phyloP scores from a whole-genome alignment of 2,797 vertebrate genomes.

The Poecile montanus region DNA sequence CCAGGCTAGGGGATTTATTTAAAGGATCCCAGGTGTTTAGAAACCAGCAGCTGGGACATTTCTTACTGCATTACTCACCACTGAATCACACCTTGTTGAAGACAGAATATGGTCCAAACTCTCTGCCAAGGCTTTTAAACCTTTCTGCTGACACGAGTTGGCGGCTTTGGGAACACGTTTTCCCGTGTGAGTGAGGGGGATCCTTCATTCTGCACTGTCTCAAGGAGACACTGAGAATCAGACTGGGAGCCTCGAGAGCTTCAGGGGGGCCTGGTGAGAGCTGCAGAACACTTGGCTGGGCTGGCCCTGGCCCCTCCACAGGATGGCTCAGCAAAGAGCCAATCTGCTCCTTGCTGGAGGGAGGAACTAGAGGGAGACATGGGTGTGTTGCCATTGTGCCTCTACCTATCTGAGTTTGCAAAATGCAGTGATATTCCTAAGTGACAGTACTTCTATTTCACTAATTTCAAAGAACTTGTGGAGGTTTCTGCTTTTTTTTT shows the following conservation, averaged over 20 bases:
- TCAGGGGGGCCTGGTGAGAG: neutral
- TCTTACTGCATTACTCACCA: neutral
- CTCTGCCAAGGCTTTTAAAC: neutral
- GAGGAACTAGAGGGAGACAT: neutral
- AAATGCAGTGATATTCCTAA: neutral
- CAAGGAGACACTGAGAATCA: neutral
- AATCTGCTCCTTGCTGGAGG: neutral
- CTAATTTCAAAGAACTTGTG: neutral
- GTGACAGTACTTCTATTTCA: neutral
- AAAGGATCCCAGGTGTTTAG: neutral
- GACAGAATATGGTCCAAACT: neutral
- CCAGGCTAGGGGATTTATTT: neutral
- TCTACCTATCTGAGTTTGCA: neutral
- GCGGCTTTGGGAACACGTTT: fast-evolving
- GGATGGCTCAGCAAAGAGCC: neutral
- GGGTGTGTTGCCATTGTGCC: neutral
- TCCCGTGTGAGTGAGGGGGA: neutral
- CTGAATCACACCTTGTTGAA: neutral
- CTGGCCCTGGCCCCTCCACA: neutral
- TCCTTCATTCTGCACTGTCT: neutral
- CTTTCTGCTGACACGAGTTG: fast-evolving
- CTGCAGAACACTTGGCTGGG: neutral
- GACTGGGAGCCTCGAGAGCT: neutral
- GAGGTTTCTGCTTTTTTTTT: neutral
- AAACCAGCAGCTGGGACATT: neutral